Conservation (phyloP, 1,140 invertebrate genomes). For the silkworm (Bombyx mori) region DNA sequence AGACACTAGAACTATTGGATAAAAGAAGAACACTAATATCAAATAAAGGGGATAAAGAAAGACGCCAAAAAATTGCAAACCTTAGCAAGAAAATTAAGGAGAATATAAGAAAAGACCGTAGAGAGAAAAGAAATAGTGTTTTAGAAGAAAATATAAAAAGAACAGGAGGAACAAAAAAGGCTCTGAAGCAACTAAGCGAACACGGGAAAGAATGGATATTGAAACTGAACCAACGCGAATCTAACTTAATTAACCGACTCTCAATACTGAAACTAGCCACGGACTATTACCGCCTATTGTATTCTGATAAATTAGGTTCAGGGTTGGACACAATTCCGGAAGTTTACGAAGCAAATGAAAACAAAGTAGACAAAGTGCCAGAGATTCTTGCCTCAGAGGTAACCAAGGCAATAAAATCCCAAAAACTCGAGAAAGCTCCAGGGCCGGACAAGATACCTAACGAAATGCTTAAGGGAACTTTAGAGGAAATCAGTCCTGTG, state of each 20-base stretch:
- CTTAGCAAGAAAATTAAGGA: neutral
- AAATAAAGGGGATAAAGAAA: slow-evolving; percentile 1
- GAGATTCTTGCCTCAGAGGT: slow-evolving; percentile 12
- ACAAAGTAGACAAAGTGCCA: slow-evolving; percentile 8
- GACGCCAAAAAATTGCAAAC: neutral
- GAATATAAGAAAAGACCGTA: neutral
- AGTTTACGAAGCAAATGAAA: neutral
- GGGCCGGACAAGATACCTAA: slow-evolving; percentile 2
- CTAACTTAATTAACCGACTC: too few relatives aligned
- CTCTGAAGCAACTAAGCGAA: neutral
- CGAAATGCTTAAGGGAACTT: too few relatives aligned
- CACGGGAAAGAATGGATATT: neutral
- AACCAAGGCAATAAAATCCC: slow-evolving; percentile 7
- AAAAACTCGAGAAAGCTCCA: slow-evolving; percentile 16
- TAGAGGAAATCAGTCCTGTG: too few relatives aligned
- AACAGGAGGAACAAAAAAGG: neutral
- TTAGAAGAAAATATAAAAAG: slow-evolving; percentile 1
- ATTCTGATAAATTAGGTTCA: neutral
- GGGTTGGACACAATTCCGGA: neutral
- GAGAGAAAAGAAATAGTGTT: neutral
- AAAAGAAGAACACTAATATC: slow-evolving; percentile 17
- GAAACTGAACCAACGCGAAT: neutral
- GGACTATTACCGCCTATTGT: neutral
- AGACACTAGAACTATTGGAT: slow-evolving; percentile 14
- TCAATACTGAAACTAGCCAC: too few relatives aligned